Conservation (phyloP, 1,140 invertebrate genomes). For the Belonocnema kinseyi region DNA sequence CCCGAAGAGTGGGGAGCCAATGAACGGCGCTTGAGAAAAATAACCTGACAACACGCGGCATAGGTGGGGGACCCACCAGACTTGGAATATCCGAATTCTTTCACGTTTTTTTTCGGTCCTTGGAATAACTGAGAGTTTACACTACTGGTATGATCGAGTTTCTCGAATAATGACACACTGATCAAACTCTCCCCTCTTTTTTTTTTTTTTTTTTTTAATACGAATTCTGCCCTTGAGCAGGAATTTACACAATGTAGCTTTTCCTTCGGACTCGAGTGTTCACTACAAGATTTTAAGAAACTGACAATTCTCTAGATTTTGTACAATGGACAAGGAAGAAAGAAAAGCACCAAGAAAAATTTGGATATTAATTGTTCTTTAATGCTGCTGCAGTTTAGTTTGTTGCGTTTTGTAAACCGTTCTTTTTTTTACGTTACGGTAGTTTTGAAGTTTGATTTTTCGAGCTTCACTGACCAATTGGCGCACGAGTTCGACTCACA, state of each 20-base stretch:
- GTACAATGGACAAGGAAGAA: neutral
- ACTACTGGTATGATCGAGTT: too few species aligned
- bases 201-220: too few species aligned
- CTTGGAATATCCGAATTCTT: too few species aligned
- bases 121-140: too few species aligned
- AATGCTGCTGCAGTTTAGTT: neutral
- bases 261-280: neutral
- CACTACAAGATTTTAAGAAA: neutral
- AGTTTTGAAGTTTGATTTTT: neutral
- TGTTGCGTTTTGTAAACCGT: neutral
- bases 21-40: too few species aligned
- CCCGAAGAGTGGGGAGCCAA: too few species aligned
- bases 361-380: neutral
- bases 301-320: constrained; percentile 19
- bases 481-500: neutral
- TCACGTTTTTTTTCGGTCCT: too few species aligned
- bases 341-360: neutral
- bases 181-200: neutral
- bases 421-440: neutral
- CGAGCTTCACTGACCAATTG: neutral
- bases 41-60: too few species aligned
- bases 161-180: too few species aligned
- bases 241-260: neutral
- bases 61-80: too few species aligned
- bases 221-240: neutral